Evolutionary conservation across 2,113 vertebrate species (phyloP).

Genomic region (Pollimyrus isidori): DNA sequence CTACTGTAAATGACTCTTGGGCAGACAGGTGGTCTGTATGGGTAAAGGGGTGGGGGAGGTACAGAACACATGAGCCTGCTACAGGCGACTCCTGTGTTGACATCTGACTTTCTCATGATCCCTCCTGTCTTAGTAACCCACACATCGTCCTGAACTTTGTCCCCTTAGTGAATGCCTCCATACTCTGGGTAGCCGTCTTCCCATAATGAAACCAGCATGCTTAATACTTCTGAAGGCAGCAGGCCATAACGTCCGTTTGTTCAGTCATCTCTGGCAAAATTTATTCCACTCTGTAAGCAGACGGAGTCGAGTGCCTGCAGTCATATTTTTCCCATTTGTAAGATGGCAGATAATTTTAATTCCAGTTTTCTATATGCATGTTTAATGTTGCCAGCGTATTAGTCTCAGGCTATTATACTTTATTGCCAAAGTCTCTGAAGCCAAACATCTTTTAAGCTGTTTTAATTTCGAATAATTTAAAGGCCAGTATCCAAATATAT

Average conservation of each 20-base stretch:
- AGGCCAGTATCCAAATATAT: background rate
- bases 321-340: background rate
- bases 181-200: background rate
- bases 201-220: background rate
- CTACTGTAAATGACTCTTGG: background rate
- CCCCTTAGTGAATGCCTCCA: background rate
- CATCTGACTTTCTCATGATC: background rate
- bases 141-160: background rate
- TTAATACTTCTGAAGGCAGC: background rate
- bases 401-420: background rate
- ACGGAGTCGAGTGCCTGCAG: background rate
- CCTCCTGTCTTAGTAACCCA: background rate
- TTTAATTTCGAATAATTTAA: background rate
- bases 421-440: background rate
- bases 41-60: background rate
- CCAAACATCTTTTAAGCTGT: background rate
- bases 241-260: background rate
- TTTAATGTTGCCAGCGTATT: background rate
- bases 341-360: background rate
- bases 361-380: background rate
- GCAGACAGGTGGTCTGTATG: background rate
- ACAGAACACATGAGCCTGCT: background rate
- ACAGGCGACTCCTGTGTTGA: background rate
- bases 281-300: background rate
- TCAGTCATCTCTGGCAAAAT: background rate